Base-by-base conservation (phyloP, 2,113 vertebrate species). In the Eclectus roratus region DNA sequence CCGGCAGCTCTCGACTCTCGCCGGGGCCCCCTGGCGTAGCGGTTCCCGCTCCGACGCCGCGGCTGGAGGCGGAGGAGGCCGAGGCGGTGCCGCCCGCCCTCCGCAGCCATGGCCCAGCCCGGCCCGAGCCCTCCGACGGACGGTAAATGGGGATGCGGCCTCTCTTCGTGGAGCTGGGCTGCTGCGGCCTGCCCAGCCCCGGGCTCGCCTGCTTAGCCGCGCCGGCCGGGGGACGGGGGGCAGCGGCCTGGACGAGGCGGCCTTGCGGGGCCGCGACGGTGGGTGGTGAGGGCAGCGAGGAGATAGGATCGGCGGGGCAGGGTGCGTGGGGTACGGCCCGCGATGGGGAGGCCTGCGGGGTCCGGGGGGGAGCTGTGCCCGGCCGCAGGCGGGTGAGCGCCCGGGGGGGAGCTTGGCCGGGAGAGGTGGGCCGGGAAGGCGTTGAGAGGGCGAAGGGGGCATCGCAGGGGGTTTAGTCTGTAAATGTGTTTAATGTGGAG, bases 1-100 rank as follows among this genome's bases (percentile, higher is more conserved):
- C 79, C 91, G 91, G 87, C 87, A 68, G 87, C 82, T 93, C 82
- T 73, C 61, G 82, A 90, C 82, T 84, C 83, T 70, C 49, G 82
- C 72, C 93, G 86, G 93, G 76, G 89, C 82, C 82, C 89, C 69
- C 89, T 90, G 86, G 90, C 77, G 90, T 94, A 92, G 93, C 93
- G 93, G 93, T 92, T 85, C 81, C 71, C 81, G 77, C 85, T 71
- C 52, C 61, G 61, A 80, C 82, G 76, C 76, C 50, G 82, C 89
- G 58, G 89, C 81, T 66, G 80, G 50, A 85, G 80, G 80, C 56
- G 89, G 84, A 88, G 93, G 93, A 94, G 93, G 93, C 93, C 89
- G 80, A 70, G 84, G 73, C 84, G 79, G 68, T 23, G 29, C 70
- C 58, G 80, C 76, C 77, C 66, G 91, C 77, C 70, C 53, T 56